Conservation (phyloP, 37 sponge, comb jelly and placozoan genomes). For the Amphimedon queenslandica region DNA sequence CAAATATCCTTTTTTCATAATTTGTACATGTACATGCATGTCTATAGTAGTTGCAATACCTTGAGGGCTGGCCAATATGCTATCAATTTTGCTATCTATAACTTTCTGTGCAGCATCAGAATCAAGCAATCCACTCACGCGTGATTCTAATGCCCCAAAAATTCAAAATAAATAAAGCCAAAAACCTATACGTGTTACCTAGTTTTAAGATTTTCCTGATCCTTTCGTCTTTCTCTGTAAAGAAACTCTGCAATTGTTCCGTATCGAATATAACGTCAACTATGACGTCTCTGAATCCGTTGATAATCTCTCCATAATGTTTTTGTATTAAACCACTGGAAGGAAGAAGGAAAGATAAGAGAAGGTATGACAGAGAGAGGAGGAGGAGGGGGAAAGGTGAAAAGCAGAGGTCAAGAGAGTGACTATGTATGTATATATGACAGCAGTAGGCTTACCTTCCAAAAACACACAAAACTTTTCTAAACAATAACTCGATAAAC, state of each 20-base stretch:
- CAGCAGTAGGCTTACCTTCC: slow-evolving; percentile 58
- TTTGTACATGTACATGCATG: not conserved
- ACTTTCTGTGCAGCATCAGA: slow-evolving; percentile 39
- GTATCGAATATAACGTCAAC: slow-evolving; percentile 69
- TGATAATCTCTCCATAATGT: slow-evolving; percentile 67
- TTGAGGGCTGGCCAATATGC: slow-evolving; percentile 40
- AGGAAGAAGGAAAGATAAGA: no score
- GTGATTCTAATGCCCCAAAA: slow-evolving; percentile 10
- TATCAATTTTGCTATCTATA: slow-evolving; percentile 43
- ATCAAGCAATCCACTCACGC: slow-evolving; percentile 36
- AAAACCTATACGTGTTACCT: slow-evolving; percentile 45
- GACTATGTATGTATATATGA: no score
- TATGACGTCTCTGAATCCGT: slow-evolving; percentile 33
- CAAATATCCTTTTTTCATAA: not conserved
- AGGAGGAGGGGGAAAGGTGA: no score
- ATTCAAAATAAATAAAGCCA: not conserved
- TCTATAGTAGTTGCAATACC: slow-evolving; percentile 14
- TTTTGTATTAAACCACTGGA: slow-evolving; percentile 68
- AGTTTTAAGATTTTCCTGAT: slow-evolving; percentile 39
- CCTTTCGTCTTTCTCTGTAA: slow-evolving; percentile 20
- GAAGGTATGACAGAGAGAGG: no score
- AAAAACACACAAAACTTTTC: slow-evolving; percentile 45
- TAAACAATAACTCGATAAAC: slow-evolving; percentile 80
- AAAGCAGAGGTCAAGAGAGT: no score
- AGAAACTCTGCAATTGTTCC: slow-evolving; percentile 40